Evolutionary conservation across 2,113 vertebrate genomes (phyloP), one percentile per base, ranked within the genome.

Genomic region (Guaruba guarouba): DNA sequence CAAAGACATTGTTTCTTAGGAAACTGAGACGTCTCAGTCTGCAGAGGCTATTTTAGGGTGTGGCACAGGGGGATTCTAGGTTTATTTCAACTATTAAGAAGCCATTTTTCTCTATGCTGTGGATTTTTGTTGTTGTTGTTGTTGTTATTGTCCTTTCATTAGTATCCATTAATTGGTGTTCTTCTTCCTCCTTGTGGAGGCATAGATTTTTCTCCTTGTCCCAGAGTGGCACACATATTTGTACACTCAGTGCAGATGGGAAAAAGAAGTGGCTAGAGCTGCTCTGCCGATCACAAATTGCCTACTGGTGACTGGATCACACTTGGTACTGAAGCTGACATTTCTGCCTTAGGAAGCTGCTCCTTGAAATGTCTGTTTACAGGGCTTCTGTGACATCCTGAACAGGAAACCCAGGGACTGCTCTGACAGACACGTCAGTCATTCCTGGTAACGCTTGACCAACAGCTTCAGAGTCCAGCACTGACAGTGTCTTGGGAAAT

Each of bases 241-340:
- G 22, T 12, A 29, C 5, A 16, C 10, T 28, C 7, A 18, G 15
- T 0, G 0, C 23, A 52, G 29, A n/a, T 0, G 4, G 15, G 46
- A 77, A n/a, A 28, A 86, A 20, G 44, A 51, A 68, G 20, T 1
- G 7, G 7, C 22, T 33, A 18, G 8, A 11, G 17, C 48, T 62
- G 59, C 31, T 66, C 20, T 66, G 46, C 28, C 1, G 2, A 13
- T 39, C 27, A 51, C 6, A 17, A 0, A 25, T 57, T 75, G 24
- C 17, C 5, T 5, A 0, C 10, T 49, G 35, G 25, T 80, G 25
- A 10, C 44, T 57, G 68, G 16, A 23, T 55, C 3, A 1, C 17
- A 33, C 27, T 59, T 33, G 7, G 5, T 33, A 13, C 22, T 39
- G 49, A 46, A 79, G 51, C 3, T 81, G 33, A 16, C 0, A 0